These are phyloP conservation scores for Hirundo rustica DNA, from an alignment of 2,797 vertebrate genomes.

Conservation along the genomic window DNA sequence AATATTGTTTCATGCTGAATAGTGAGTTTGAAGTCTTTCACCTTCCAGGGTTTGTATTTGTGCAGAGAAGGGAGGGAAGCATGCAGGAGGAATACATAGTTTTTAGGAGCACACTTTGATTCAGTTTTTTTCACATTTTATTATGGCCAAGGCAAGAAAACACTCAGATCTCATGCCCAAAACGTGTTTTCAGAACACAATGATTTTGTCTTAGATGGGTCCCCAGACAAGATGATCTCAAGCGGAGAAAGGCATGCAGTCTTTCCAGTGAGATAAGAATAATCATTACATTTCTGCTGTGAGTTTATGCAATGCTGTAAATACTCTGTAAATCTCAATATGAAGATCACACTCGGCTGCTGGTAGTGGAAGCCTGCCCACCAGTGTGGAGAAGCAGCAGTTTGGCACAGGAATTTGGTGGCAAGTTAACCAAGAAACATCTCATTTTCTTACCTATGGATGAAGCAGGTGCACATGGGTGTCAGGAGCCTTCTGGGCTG, in stretches of 20 bases:
- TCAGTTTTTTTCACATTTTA: conserved; percentile 22
- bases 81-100: neutral
- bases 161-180: neutral
- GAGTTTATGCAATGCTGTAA: neutral
- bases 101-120: conserved; percentile 15
- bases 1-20: conserved; percentile 15
- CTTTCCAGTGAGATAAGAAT: conserved; percentile 27
- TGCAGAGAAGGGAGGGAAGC: neutral
- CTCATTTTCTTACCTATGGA: neutral
- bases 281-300: conserved; percentile 27
- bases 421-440: neutral
- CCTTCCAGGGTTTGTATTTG: neutral
- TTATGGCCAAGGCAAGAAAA: neutral
- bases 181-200: neutral
- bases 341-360: neutral
- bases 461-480: neutral
- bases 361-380: neutral
- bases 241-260: neutral
- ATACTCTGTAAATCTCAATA: neutral
- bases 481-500: neutral
- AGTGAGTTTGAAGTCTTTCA: conserved; percentile 47
- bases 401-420: neutral
- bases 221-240: conserved; percentile 28
- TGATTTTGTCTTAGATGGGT: conserved; percentile 18
- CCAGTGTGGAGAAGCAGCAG: neutral